Evolutionary conservation across 2,113 vertebrate genomes (phyloP), one percentile per base, ranked within the genome.

Genomic region (Solea solea): DNA sequence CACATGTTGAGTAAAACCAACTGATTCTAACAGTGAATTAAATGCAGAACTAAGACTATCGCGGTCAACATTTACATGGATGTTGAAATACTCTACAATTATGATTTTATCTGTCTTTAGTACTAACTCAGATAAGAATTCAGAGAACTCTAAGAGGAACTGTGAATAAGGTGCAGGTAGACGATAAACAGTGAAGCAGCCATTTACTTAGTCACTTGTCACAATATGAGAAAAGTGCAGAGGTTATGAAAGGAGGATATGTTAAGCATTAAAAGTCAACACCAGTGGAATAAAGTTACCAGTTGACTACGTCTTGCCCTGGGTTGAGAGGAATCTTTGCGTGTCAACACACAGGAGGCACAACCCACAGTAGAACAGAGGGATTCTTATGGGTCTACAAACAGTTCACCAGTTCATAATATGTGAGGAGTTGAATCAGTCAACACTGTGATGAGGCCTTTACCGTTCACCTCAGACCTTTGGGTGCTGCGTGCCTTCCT

Each of bases 221-320:
- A 21, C 21, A 72, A 25, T 62, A 78, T 80, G 58, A 75, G 53
- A 57, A 6, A 39, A 12, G 70, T 66, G 51, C 74, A 84, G 70
- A 82, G 80, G 69, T 83, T 75, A 84, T 12, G n/a, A 42, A 48
- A 65, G 87, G 86, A 90, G 86, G 80, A 86, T 25, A 3, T 14
- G 56, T 60, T 58, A 59, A 34, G 76, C 85, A 90, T 88, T 83
- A 78, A 92, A 89, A 89, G 88, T 76, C 79, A 84, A 87, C 87
- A 85, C 27, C 16, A 9, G 8, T 58, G 70, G 39, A 61, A 49
- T 77, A 51, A 69, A 56, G 69, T 70, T 59, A 63, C 80, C 44
- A 65, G 40, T 76, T 39, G 45, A 59, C 46, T 25, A 6, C 8
- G 1, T 34, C 3, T 34, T 44, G 11, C 8, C 1, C 8, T n/a